A percentile compares a stretch with the other conserved stretches of the same genome.
Evolutionary conservation across 1,140 invertebrate species (phyloP).

Genomic region (Spodoptera frugiperda): DNA sequence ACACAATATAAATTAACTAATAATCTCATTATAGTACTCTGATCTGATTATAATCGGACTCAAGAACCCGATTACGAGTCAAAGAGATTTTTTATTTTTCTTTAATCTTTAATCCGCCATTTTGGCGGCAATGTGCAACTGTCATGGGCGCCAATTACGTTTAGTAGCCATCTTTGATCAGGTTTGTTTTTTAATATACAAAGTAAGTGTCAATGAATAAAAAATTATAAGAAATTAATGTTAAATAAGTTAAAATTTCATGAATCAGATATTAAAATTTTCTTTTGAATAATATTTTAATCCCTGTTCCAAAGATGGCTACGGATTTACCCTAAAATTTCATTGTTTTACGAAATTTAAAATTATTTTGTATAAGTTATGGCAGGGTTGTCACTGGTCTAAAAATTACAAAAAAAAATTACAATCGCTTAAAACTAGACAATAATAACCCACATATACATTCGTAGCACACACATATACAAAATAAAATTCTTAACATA

Average conservation of each 20-base stretch:
- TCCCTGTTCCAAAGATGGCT: constrained; percentile 5
- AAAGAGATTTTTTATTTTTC: constrained; percentile 23
- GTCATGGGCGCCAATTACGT: constrained; percentile 5
- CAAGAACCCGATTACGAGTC: neutral
- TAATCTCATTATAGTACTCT: constrained; percentile 64
- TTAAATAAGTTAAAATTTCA: neutral
- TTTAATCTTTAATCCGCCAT: constrained; percentile 33
- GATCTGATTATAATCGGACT: constrained; percentile 15
- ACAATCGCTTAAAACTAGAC: constrained; percentile 52
- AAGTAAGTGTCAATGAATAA: no score
- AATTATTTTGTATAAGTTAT: constrained; percentile 49
- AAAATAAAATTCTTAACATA: constrained; percentile 78
- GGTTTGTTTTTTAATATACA: neutral
- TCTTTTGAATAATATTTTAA: neutral
- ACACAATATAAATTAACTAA: constrained; percentile 70
- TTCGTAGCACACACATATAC: constrained; percentile 81
- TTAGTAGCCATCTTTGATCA: constrained; percentile 26
- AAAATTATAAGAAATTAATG: no score
- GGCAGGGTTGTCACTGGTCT: constrained; percentile 46
- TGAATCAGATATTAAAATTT: neutral
- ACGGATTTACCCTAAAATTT: neutral
- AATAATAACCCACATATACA: constrained; percentile 78
- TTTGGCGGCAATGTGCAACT: constrained; percentile 9
- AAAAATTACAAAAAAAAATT: constrained; percentile 39
- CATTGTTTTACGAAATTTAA: constrained; percentile 50